phyloP scores from a whole-genome alignment of 35 echinoderm and acorn worm genomes.

The Lytechinus variegatus region DNA sequence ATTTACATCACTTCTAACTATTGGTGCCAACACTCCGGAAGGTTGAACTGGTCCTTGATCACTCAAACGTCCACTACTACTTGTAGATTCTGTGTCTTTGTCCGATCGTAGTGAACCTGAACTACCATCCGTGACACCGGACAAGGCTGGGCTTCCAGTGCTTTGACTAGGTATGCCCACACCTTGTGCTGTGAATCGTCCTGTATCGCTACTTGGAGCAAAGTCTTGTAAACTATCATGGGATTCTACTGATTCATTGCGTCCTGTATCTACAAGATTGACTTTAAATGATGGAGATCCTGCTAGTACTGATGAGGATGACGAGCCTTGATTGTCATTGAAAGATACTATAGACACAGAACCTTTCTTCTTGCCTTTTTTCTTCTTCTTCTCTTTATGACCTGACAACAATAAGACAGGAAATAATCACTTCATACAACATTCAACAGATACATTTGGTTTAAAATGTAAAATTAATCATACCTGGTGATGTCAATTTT shows the following conservation, averaged over 20 bases:
- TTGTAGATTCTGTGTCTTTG: background rate
- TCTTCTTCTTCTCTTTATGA: constrained; percentile 89
- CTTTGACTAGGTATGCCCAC: background rate
- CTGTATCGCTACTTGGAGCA: constrained; percentile 32
- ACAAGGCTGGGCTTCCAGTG: background rate
- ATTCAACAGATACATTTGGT: background rate
- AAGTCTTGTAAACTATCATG: constrained; percentile 48
- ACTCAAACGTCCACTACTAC: background rate
- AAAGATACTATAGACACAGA: constrained; percentile 93
- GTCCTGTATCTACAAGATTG: constrained; percentile 33
- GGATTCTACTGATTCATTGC: constrained; percentile 62
- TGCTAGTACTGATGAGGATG: constrained; percentile 17
- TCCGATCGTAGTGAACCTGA: background rate
- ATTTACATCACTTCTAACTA: background rate
- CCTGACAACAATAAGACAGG: constrained; percentile 58
- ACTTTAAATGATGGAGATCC: constrained; percentile 36
- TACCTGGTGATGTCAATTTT: no score
- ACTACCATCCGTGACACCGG: background rate
- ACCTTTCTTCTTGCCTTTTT: constrained; percentile 95
- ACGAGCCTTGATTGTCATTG: constrained; percentile 70
- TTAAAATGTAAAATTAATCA: no score
- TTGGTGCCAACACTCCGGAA: background rate
- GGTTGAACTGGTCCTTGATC: background rate
- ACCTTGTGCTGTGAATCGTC: background rate
- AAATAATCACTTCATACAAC: background rate